These are phyloP conservation scores for Esox niger DNA, from an alignment of 2,113 vertebrate species.

Conservation along the genomic window DNA sequence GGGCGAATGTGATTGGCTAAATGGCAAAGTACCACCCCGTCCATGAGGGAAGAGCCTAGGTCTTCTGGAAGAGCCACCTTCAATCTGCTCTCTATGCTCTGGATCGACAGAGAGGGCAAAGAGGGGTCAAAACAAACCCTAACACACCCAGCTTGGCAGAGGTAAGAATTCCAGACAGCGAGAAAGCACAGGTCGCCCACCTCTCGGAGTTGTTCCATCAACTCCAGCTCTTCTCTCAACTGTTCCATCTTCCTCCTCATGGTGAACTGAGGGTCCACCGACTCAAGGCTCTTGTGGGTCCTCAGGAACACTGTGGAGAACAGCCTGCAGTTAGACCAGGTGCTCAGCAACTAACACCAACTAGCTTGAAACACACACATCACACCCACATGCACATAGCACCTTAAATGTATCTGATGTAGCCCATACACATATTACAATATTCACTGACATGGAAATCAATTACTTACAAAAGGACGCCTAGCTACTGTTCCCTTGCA, in stretches of 20 bases:
- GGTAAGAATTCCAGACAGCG: neutral
- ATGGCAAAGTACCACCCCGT: conserved; percentile 91
- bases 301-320: conserved; percentile 81
- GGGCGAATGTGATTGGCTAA: conserved; percentile 90
- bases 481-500: neutral
- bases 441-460: neutral
- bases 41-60: conserved; percentile 87
- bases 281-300: conserved; percentile 87
- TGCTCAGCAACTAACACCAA: neutral
- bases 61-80: conserved; percentile 88
- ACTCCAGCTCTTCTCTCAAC: conserved; percentile 84
- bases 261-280: conserved; percentile 91
- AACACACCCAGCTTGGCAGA: neutral
- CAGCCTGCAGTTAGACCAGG: neutral
- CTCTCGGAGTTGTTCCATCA: conserved; percentile 69
- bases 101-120: conserved; percentile 21
- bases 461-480: neutral
- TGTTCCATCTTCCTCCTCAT: conserved; percentile 96
- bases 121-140: too few species aligned
- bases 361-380: neutral
- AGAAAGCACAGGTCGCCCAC: conserved; percentile 36
- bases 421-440: neutral
- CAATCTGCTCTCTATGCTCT: conserved; percentile 92
- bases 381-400: conserved; percentile 6
- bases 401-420: too few species aligned